A percentile compares a stretch with the other conserved stretches of the same genome.
These are phyloP conservation scores for Spisula solida DNA, from an alignment of 2,888 invertebrate genomes.

Conservation along the genomic window DNA sequence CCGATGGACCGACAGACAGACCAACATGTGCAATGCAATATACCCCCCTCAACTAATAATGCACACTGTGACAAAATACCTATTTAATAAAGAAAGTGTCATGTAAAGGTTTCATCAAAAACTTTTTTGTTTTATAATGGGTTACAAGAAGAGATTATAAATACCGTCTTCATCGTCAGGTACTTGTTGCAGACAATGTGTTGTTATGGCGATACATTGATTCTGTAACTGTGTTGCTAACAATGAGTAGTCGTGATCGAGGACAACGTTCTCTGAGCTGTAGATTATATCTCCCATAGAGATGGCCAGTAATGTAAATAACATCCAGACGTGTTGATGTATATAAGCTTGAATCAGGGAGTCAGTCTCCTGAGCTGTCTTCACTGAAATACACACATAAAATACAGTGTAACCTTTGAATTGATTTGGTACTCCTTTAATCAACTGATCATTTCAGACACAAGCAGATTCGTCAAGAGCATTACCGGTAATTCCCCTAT, in stretches of 20 bases:
- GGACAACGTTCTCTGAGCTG: conserved; percentile 57
- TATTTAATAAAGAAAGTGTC: too few species aligned
- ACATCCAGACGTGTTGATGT: conserved; percentile 87
- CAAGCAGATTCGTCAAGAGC: too few species aligned
- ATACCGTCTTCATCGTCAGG: conserved; percentile 82
- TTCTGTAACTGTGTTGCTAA: conserved; percentile 84
- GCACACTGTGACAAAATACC: too few species aligned
- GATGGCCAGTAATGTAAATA: conserved; percentile 84
- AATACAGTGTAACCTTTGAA: too few species aligned
- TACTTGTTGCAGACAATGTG: conserved; percentile 81
- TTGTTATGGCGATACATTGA: conserved; percentile 82
- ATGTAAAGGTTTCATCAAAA: too few species aligned
- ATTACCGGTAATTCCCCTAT: too few species aligned
- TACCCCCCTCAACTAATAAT: too few species aligned
- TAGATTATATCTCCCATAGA: conserved; percentile 83
- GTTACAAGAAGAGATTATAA: neutral
- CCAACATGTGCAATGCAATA: too few species aligned
- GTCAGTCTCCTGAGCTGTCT: conserved; percentile 82
- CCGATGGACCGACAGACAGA: too few species aligned
- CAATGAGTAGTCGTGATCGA: conserved; percentile 83
- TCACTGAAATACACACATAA: conserved; percentile 73
- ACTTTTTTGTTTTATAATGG: neutral
- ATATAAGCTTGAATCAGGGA: conserved; percentile 85
- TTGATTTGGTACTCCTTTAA: too few species aligned
- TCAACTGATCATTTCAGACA: too few species aligned